Percentiles rank a stretch among this genome's conserved stretches.
Evolutionary conservation across 2,888 invertebrate genomes (phyloP).

Genomic region (Drosophila ezoana): DNA sequence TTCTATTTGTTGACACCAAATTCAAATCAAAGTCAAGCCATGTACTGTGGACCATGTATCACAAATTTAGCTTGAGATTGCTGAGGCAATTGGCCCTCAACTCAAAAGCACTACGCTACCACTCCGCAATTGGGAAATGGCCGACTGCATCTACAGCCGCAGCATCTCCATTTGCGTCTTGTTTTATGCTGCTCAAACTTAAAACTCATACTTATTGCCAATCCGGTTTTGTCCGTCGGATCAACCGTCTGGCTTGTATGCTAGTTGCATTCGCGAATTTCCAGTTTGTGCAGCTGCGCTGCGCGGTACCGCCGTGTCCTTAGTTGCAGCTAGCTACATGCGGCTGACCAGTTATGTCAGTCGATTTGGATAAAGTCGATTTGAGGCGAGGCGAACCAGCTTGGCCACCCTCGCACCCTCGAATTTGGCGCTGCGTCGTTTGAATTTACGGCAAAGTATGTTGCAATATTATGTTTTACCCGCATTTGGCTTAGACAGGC

Average conservation of each 20-base stretch:
- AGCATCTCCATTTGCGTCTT: slow-evolving; percentile 46
- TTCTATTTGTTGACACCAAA: slow-evolving; percentile 6
- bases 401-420: slow-evolving; percentile 77
- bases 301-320: slow-evolving; percentile 71
- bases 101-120: slow-evolving; percentile 32
- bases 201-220: slow-evolving; percentile 72
- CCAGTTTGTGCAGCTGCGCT: slow-evolving; percentile 75
- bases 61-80: slow-evolving; percentile 20
- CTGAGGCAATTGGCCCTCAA: slow-evolving; percentile 45
- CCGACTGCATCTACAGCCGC: slow-evolving; percentile 33
- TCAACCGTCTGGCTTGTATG: slow-evolving; percentile 58
- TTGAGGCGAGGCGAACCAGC: slow-evolving; percentile 59
- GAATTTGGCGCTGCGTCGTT: slow-evolving; percentile 62
- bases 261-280: slow-evolving; percentile 62
- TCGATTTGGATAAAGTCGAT: slow-evolving; percentile 58
- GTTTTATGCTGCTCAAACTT: slow-evolving; percentile 61
- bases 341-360: slow-evolving; percentile 80
- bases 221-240: slow-evolving; percentile 66
- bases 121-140: slow-evolving; percentile 47
- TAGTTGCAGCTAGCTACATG: slow-evolving; percentile 58
- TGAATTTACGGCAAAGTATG: slow-evolving; percentile 71
- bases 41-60: slow-evolving; percentile 11
- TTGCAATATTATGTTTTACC: slow-evolving; percentile 76
- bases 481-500: slow-evolving; percentile 79
- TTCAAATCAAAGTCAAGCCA: slow-evolving; percentile 37